Base-by-base conservation (phyloP, 2,888 invertebrate species). In the Malthinus flaveolus region DNA sequence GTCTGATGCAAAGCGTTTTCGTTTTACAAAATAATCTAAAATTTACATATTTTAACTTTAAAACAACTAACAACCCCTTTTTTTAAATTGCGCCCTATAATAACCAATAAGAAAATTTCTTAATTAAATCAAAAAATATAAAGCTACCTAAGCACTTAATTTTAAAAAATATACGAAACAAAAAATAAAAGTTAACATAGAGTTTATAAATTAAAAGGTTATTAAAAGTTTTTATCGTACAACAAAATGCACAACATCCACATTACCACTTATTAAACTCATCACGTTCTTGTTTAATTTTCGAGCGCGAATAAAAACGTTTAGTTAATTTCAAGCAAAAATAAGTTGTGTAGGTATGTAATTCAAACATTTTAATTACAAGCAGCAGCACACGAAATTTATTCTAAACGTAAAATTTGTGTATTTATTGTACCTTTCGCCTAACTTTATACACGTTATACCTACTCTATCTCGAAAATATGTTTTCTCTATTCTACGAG, bases 211-310 rank as follows among this genome's bases (percentile, higher is more conserved):
- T 23, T 23, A 23, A 23, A 23, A 23, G 23, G 2, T 23, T 23
- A 23, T 23, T 23, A 23, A 23, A 23, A 23, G 3, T 23, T 23
- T 23, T 23, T 23, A 42, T 42, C 15, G 39, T 42, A 23, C 39
- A 42, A 39, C 39, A 15, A 15, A 39, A 39, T 39, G 39, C 15
- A 5, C 13, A 23, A 42, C 39, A 15, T 23, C 23, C 23, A 23
- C 23, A 23, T 11, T 7, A 13, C 13, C 39, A 42, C 8, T 51
- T 39, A 51, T 33, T 50, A 39, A 51, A 32, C 34, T 37, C 15
- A 15, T 48, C 55, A 49, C 49, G 50, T 46, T 45, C 31, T 33
- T 45, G 32, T 51, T 51, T 51, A 42, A 51, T 51, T 51, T 42
- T 31, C 33, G 32, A 44, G n/a, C 32, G 44, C 32, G 9, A 42